These are phyloP conservation scores for Trachelus stipa DNA, from an alignment of 2,888 invertebrate species.

Conservation along the genomic window DNA sequence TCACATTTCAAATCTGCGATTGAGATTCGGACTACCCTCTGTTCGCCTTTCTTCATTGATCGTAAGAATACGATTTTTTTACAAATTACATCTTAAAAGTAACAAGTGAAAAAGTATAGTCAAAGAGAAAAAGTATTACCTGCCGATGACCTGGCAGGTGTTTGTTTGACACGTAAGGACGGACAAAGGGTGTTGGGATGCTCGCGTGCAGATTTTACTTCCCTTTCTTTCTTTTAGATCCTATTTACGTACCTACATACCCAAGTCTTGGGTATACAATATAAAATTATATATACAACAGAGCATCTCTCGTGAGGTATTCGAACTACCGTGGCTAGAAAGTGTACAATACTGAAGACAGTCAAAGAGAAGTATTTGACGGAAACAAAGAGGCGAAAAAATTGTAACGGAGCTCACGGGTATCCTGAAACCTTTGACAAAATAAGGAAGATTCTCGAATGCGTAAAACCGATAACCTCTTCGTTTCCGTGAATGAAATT, in stretches of 20 bases:
- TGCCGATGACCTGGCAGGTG: not conserved
- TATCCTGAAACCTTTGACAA: not conserved
- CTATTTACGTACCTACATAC: constrained; percentile 2
- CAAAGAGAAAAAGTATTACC: not conserved
- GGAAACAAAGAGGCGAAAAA: not conserved
- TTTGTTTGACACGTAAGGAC: not conserved
- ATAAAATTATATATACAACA: constrained; percentile 58
- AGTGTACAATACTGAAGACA: constrained; percentile 41
- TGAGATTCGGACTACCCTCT: not conserved
- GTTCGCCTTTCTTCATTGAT: not conserved
- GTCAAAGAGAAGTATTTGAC: not conserved
- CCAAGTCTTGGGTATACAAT: constrained; percentile 28
- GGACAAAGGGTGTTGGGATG: not conserved
- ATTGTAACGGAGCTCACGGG: not conserved
- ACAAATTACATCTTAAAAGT: not conserved
- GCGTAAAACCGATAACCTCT: not conserved
- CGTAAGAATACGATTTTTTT: not conserved
- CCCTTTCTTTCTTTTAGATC: not conserved
- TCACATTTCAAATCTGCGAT: constrained; percentile 26
- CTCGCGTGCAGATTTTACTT: not conserved
- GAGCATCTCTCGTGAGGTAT: constrained; percentile 49
- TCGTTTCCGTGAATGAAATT: not conserved
- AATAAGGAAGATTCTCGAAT: not conserved
- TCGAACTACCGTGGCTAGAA: constrained; percentile 46
- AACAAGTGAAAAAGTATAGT: not conserved